Evolutionary conservation across 2,888 invertebrate species (phyloP), one percentile per base, ranked within the genome.

Genomic region (Oligia latruncula): DNA sequence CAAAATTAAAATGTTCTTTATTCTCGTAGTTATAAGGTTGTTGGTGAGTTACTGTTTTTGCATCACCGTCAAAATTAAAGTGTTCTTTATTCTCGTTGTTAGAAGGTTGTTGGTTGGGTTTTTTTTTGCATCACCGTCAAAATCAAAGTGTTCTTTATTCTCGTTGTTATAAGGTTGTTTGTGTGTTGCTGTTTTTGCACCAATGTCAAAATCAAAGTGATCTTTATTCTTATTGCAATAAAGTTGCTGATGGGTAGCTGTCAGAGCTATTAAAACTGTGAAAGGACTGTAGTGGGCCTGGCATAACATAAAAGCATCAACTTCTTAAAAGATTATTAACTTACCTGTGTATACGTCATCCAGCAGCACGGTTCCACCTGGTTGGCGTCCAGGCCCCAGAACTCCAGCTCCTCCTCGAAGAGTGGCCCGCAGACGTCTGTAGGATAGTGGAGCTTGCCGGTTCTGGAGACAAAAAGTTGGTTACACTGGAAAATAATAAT

Each of bases 291-390:
- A 43, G n/a, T 20, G n/a, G 20, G 17, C 46, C 11, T 29, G 17
- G 20, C n/a, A 68, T 46, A 11, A 46, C 6, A 11, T 46, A 29
- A 23, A 35, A 35, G 15, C 15, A 35, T 23, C 1, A 9, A n/a
- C 9, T 74, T n/a, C 40, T 23, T 23, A 0, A 35, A n/a, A 1
- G 1, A 9, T 15, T 2, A 17, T 9, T 43, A 13, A 20, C 68
- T 66, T 62, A 99, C 99, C 98, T 98, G 98, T 82, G 99, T 98
- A 92, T 99, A 99, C 15, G 99, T 99, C 99, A 99, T 99, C 99
- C 99, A 99, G 96, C 99, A 99, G 96, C 99, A 99, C 9, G 99
- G 99, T 95, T 99, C 99, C 91, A 99, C 99, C 97, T 99, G 99
- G 97, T 99, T 99, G 62, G 99, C 99, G 95, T 99, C 99, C 89